These are phyloP conservation scores for Sebastes diploproa DNA, from an alignment of 2,797 vertebrate genomes.

Conservation along the genomic window DNA sequence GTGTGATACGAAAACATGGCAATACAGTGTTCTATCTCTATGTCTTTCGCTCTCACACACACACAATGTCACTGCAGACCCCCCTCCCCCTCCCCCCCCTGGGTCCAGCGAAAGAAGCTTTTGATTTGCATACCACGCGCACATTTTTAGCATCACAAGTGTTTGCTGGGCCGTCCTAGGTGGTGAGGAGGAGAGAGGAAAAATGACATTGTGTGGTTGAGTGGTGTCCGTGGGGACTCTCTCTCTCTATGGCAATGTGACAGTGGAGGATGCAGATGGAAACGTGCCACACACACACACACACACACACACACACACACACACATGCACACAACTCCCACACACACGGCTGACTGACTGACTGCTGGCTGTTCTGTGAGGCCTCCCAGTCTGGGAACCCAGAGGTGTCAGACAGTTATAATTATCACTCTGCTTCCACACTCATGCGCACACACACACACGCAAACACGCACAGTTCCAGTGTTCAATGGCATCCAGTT, in stretches of 20 bases:
- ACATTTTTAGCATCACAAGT: slow-evolving; percentile 56
- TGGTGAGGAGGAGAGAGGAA: slow-evolving; percentile 20
- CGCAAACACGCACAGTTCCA: background rate
- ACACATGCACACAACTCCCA: slow-evolving; percentile 3
- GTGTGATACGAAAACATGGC: slow-evolving; percentile 51
- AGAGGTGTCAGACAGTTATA: slow-evolving; percentile 78
- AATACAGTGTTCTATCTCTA: slow-evolving; percentile 44
- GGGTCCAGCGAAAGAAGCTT: slow-evolving; percentile 38
- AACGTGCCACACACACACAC: slow-evolving; percentile 18
- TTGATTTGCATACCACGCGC: slow-evolving; percentile 38
- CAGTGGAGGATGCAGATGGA: slow-evolving; percentile 59
- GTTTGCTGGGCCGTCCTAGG: slow-evolving; percentile 45
- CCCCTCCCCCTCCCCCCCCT: slow-evolving; percentile 12
- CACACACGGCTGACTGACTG: slow-evolving; percentile 45
- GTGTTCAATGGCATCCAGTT: slow-evolving; percentile 59
- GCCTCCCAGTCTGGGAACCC: slow-evolving; percentile 72
- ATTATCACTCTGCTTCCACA: slow-evolving; percentile 68
- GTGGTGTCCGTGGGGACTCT: slow-evolving; percentile 55
- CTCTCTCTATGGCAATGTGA: slow-evolving; percentile 52
- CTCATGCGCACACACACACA: slow-evolving; percentile 34
- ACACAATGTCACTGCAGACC: slow-evolving; percentile 33
- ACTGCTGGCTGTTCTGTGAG: slow-evolving; percentile 62
- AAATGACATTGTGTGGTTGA: slow-evolving; percentile 42
- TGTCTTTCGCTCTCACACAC: slow-evolving; percentile 8
- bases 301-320: slow-evolving; percentile 30